These are phyloP conservation scores for Meloidogyne exigua DNA, from an alignment of 1,140 invertebrate species.

Conservation along the genomic window DNA sequence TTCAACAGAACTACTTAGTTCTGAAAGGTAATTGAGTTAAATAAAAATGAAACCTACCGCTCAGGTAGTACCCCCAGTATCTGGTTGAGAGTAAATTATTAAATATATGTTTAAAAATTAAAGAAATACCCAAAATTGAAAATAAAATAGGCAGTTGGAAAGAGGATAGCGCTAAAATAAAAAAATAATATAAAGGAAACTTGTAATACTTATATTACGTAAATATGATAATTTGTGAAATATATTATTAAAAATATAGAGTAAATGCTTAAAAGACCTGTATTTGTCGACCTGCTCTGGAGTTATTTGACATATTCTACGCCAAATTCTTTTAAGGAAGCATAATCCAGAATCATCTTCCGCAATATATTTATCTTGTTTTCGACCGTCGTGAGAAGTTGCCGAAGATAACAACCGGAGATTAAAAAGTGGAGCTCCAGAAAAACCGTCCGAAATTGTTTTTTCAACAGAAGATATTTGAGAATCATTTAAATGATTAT, in stretches of 20 bases:
- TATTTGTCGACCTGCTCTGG: constrained; percentile 54
- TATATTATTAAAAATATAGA: neutral
- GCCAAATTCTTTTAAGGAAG: neutral
- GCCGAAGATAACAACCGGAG: neutral
- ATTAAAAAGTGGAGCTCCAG: constrained; percentile 19
- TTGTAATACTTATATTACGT: no score
- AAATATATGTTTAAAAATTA: neutral
- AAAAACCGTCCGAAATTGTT: neutral
- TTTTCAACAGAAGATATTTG: neutral
- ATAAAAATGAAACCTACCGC: neutral
- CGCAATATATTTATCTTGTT: constrained; percentile 1
- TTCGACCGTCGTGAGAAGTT: constrained; percentile 9
- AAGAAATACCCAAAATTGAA: constrained; percentile 46
- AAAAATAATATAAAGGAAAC: neutral
- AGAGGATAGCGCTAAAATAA: constrained; percentile 58
- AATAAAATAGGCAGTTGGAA: constrained; percentile 62
- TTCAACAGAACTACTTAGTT: constrained; percentile 33
- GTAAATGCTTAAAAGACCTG: constrained; percentile 13
- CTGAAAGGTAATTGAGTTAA: neutral
- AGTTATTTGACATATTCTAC: constrained; percentile 22
- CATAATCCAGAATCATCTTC: neutral
- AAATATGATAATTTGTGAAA: no score
- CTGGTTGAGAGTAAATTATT: constrained; percentile 22
- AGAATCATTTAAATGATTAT: neutral
- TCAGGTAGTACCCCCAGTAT: constrained; percentile 60